Conservation (phyloP, 2,113 vertebrate species). For the Calonectris borealis region DNA sequence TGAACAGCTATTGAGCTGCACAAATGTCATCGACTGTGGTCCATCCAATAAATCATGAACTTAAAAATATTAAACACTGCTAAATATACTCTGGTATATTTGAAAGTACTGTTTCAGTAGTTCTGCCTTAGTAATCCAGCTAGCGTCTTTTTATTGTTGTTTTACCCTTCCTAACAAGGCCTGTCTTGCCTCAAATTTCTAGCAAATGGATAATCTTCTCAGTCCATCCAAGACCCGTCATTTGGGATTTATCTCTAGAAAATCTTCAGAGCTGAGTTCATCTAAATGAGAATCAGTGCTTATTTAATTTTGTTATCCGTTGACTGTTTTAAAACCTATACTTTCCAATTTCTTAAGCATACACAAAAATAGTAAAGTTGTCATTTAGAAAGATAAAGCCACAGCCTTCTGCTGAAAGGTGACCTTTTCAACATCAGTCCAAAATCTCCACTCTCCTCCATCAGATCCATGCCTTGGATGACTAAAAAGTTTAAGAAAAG, state of each 20-base stretch:
- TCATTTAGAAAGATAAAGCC: background rate
- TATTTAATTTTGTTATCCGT: background rate
- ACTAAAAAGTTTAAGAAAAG: background rate
- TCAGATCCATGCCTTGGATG: background rate
- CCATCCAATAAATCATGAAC: background rate
- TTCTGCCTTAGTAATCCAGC: background rate
- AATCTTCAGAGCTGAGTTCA: background rate
- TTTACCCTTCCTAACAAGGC: background rate
- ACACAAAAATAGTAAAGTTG: background rate
- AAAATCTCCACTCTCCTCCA: background rate
- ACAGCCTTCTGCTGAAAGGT: background rate
- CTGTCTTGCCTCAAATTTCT: background rate
- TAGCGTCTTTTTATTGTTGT: background rate
- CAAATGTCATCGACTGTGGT: background rate
- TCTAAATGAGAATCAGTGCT: background rate
- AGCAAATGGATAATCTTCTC: background rate
- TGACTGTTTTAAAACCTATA: background rate
- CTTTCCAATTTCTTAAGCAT: background rate
- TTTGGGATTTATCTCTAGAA: background rate
- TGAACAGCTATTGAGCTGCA: conserved; percentile 2
- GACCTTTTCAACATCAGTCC: background rate
- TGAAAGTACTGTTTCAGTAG: background rate
- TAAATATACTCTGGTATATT: background rate
- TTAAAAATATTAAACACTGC: conserved; percentile 4
- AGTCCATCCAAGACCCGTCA: background rate